Percentiles rank a stretch among this genome's conserved stretches.
phyloP scores from a whole-genome alignment of 1,140 invertebrate genomes.

The Drosophila mauritiana region DNA sequence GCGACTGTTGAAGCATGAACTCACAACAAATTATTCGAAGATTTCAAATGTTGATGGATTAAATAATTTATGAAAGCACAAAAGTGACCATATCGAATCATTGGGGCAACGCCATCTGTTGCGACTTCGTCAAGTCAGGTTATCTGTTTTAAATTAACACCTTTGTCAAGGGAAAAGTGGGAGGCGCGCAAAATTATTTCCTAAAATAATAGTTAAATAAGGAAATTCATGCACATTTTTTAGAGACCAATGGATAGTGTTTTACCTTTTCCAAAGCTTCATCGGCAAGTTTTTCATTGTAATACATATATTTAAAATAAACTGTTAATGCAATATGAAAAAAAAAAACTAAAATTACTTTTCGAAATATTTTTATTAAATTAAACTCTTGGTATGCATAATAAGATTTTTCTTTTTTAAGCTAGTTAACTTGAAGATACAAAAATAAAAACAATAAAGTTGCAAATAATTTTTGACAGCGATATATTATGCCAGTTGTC shows the following conservation, averaged over 20 bases:
- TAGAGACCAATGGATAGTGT: not conserved
- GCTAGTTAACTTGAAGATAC: not conserved
- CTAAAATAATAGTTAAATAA: too few species aligned
- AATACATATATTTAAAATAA: too few species aligned
- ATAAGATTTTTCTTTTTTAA: not conserved
- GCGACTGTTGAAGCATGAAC: slow-evolving; percentile 29
- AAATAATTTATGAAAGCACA: slow-evolving; percentile 35
- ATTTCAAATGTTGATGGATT: slow-evolving; percentile 25
- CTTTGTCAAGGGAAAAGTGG: not conserved
- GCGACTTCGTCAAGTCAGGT: not conserved
- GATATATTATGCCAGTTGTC: slow-evolving; percentile 29
- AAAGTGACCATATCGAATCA: slow-evolving; percentile 24
- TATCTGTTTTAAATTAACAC: slow-evolving; percentile 13
- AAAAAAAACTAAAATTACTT: too few species aligned
- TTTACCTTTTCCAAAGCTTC: too few species aligned
- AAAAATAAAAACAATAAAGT: not conserved
- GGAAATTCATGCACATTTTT: not conserved
- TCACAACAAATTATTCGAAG: slow-evolving; percentile 20
- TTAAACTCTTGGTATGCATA: too few species aligned
- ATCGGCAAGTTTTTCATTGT: too few species aligned
- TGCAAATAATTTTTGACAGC: not conserved
- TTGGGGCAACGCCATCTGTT: slow-evolving; percentile 7
- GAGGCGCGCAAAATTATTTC: not conserved
- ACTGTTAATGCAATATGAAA: too few species aligned
- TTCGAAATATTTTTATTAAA: too few species aligned